These are phyloP conservation scores for Geotria australis DNA, from an alignment of 2,797 vertebrate genomes.

Conservation along the genomic window DNA sequence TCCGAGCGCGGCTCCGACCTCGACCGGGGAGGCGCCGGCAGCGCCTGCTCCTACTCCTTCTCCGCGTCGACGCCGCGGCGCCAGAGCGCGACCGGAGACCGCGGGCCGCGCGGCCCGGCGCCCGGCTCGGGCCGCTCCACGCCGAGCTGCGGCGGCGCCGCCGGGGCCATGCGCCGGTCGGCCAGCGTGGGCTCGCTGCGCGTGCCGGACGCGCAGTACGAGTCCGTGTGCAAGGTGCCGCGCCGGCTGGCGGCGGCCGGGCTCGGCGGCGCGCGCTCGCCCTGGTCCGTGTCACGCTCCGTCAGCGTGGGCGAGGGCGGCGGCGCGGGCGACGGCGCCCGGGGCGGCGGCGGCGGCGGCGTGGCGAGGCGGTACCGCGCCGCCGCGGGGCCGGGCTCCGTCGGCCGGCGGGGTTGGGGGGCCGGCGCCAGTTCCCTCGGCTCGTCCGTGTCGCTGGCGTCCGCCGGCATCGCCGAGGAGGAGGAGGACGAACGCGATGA, in stretches of 20 bases:
- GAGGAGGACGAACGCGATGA: neutral
- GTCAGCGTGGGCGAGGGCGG: constrained; percentile 5
- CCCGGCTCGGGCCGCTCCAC: constrained; percentile 5
- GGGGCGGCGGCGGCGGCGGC: neutral
- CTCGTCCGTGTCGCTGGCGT: neutral
- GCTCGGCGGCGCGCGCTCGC: constrained; percentile 23
- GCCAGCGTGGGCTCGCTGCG: constrained; percentile 34
- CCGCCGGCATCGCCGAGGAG: neutral
- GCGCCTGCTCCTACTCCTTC: neutral
- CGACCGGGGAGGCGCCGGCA: neutral
- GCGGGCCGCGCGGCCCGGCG: constrained; percentile 37
- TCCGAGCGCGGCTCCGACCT: constrained; percentile 16
- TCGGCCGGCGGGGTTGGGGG: too few relatives aligned
- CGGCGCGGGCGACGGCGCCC: neutral
- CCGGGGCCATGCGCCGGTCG: constrained; percentile 14
- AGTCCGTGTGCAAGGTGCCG: constrained; percentile 62
- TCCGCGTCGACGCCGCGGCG: constrained; percentile 10
- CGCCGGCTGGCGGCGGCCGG: constrained; percentile 35
- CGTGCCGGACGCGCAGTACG: constrained; percentile 57
- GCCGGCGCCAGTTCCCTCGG: too few relatives aligned
- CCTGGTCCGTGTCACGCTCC: constrained; percentile 14
- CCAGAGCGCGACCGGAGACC: constrained; percentile 11
- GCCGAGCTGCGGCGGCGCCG: neutral
- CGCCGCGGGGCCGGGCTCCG: neutral
- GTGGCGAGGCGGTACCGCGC: neutral